These are phyloP conservation scores for Apamea sordens DNA, from an alignment of 2,888 invertebrate species.

Conservation along the genomic window DNA sequence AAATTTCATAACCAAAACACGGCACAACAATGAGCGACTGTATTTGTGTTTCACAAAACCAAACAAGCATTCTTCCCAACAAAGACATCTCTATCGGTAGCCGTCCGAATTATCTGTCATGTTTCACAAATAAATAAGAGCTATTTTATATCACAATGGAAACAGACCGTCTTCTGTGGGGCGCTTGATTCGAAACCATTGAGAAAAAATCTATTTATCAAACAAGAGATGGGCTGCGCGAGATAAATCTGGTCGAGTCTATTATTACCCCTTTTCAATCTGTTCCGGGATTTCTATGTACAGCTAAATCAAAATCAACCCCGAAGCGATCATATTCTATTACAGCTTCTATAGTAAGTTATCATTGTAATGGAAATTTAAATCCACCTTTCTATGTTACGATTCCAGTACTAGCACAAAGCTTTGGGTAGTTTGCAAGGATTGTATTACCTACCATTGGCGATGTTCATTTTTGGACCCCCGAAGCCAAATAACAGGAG, in stretches of 20 bases:
- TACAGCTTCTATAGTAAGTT: slow-evolving; percentile 58
- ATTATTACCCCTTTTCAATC: slow-evolving; percentile 87
- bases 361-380: slow-evolving; percentile 59
- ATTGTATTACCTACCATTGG: slow-evolving; percentile 26
- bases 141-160: slow-evolving; percentile 87
- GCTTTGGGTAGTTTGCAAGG: slow-evolving; percentile 33
- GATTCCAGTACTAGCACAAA: slow-evolving; percentile 10
- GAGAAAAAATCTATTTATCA: slow-evolving; percentile 87
- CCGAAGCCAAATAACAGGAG: slow-evolving; percentile 12
- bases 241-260: slow-evolving; percentile 84
- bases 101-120: slow-evolving; percentile 86
- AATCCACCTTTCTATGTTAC: slow-evolving; percentile 51
- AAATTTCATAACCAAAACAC: slow-evolving; percentile 88
- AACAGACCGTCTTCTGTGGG: slow-evolving; percentile 78
- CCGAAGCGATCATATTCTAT: slow-evolving; percentile 65
- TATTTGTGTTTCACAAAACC: slow-evolving; percentile 84
- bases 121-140: slow-evolving; percentile 88
- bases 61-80: slow-evolving; percentile 84
- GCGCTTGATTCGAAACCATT: slow-evolving; percentile 81
- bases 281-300: slow-evolving; percentile 70
- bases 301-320: slow-evolving; percentile 67
- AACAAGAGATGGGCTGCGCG: slow-evolving; percentile 84
- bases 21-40: slow-evolving; percentile 79
- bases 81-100: slow-evolving; percentile 89
- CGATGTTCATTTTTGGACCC: slow-evolving; percentile 4